Evolutionary conservation across 2,797 vertebrate genomes (phyloP), one percentile per base, ranked within the genome.

Genomic region (Scolopax rusticola): DNA sequence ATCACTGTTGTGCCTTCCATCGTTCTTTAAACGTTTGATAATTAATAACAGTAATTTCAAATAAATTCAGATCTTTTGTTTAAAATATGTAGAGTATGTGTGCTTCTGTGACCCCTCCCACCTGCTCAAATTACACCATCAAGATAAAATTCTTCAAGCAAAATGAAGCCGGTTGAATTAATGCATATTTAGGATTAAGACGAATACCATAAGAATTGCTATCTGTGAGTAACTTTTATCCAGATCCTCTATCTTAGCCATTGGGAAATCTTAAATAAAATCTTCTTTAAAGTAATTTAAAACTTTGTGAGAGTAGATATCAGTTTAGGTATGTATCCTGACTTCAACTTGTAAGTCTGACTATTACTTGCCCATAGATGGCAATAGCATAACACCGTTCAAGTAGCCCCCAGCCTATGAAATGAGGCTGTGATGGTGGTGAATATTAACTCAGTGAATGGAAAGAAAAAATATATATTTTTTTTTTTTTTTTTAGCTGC

Each of bases 341-440:
- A n/a, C 54, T 78, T 77, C 32, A 54, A 60, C 47, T 71, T 41
- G 17, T 48, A 33, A 15, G 4, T 65, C 7, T 75, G 38, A 36
- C 56, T 67, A 13, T 76, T 76, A 48, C 40, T 91, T 96, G 94
- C 90, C 96, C 73, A 38, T 93, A 96, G 95, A 88, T 96, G 96
- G 93, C 93, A 97, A 94, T 70, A 95, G 81, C 45, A 93, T 87
- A 89, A 89, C 80, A 51, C 75, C 30, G 36, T 32, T 84, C 33
- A 84, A 92, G 53, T 80, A 89, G 68, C 81, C 88, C 84, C 71
- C 68, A 51, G 68, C 50, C 81, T 79, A 4, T 53, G 69, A 89
- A 93, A 89, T 27, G 40, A 60, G 53, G 25, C 59, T 89, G 33
- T 53, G 65, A 15, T 74, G 36, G 9, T 91, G 51, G 41, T 67